Evolutionary conservation across 2,888 invertebrate genomes (phyloP).

Genomic region (Leptinotarsa peninsularis): DNA sequence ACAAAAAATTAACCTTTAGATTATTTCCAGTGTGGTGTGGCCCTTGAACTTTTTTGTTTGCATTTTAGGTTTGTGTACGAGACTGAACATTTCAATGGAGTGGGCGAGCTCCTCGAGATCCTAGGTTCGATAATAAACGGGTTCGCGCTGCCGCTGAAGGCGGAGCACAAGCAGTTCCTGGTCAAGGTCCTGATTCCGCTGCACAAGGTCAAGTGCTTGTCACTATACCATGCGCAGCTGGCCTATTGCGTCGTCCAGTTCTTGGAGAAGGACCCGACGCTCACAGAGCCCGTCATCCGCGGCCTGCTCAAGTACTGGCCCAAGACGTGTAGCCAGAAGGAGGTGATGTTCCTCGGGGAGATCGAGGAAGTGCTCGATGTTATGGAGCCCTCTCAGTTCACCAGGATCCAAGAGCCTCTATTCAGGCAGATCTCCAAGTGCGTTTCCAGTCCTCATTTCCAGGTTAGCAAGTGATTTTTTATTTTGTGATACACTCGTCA

Average conservation of each 20-base stretch:
- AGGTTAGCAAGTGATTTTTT: slow-evolving; percentile 71
- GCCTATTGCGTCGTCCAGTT: slow-evolving; percentile 99
- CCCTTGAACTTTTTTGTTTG: too few relatives aligned
- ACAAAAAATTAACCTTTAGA: too few relatives aligned
- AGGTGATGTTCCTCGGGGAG: slow-evolving; percentile 99
- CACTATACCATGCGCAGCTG: slow-evolving; percentile 96
- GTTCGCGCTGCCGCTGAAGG: slow-evolving; percentile 96
- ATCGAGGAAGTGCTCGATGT: slow-evolving; percentile 99
- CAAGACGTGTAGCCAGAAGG: slow-evolving; percentile 98
- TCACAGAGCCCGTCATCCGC: slow-evolving; percentile 94
- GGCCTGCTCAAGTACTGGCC: slow-evolving; percentile 98
- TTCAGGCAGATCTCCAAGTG: slow-evolving; percentile 99
- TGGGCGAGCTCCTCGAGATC: slow-evolving; percentile 96
- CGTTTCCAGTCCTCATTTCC: slow-evolving; percentile 99
- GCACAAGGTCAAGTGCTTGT: slow-evolving; percentile 79
- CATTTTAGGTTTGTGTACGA: slow-evolving; percentile 93
- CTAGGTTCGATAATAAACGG: slow-evolving; percentile 99
- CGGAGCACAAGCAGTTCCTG: slow-evolving; percentile 97
- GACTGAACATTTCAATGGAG: slow-evolving; percentile 98
- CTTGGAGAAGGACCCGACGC: slow-evolving; percentile 90
- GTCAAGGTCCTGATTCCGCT: slow-evolving; percentile 76
- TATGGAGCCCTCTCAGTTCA: slow-evolving; percentile 99
- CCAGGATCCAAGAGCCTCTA: slow-evolving; percentile 96
- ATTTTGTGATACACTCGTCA: too few relatives aligned
- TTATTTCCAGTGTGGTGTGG: too few relatives aligned